A percentile compares a stretch with the other conserved stretches of the same genome.
These are phyloP conservation scores for Drosophila novamexicana DNA, from an alignment of 1,140 invertebrate genomes.

Conservation along the genomic window DNA sequence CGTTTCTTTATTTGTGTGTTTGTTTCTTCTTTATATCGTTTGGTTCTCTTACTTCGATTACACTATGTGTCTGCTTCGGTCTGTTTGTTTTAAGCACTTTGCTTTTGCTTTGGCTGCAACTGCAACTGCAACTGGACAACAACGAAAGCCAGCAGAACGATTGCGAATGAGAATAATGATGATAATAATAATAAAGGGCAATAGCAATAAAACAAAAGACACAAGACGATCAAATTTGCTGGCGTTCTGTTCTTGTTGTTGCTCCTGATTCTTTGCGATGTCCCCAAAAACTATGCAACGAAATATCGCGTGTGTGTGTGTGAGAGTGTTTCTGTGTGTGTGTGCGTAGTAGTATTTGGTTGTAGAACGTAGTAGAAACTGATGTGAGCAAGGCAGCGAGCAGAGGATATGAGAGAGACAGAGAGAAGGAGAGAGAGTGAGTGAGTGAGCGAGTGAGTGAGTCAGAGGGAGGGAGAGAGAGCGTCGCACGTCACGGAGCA, in stretches of 20 bases:
- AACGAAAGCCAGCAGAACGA: slow-evolving; percentile 1
- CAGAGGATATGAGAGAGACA: background rate
- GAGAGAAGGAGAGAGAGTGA: background rate
- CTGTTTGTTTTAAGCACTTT: slow-evolving; percentile 7
- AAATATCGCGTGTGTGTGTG: slow-evolving; percentile 43
- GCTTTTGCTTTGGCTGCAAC: slow-evolving; percentile 21
- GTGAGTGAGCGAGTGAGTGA: background rate
- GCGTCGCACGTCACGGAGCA: background rate
- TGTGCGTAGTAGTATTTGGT: slow-evolving; percentile 73
- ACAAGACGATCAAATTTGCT: background rate
- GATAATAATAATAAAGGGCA: slow-evolving; percentile 2
- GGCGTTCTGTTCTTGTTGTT: slow-evolving; percentile 7
- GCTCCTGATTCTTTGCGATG: slow-evolving; percentile 48
- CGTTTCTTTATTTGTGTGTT: slow-evolving; percentile 19
- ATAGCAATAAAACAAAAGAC: slow-evolving; percentile 3
- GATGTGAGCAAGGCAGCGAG: slow-evolving; percentile 3
- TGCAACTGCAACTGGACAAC: slow-evolving; percentile 28
- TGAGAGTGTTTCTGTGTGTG: slow-evolving; percentile 24
- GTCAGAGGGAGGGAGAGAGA: background rate
- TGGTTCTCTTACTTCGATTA: slow-evolving; percentile 10
- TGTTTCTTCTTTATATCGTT: slow-evolving; percentile 16
- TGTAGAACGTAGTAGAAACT: slow-evolving; percentile 73
- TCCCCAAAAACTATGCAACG: slow-evolving; percentile 68
- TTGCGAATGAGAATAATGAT: background rate
- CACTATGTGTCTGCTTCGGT: slow-evolving; percentile 24